Evolutionary conservation across 2,113 vertebrate species (phyloP).

Genomic region (Dendrocopos noguchii): DNA sequence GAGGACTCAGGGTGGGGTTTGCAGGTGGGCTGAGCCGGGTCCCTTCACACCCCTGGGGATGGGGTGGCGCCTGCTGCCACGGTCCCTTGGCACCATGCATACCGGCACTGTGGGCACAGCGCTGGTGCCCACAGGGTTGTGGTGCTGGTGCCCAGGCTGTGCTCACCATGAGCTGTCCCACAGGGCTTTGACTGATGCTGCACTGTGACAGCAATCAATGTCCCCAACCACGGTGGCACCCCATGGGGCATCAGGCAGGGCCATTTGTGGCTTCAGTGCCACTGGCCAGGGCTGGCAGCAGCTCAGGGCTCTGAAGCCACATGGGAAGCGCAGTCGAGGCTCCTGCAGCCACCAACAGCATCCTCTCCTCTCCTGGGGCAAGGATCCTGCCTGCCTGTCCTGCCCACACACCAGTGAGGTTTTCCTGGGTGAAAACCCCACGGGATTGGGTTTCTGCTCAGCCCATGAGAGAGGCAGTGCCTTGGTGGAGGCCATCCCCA

Average conservation of each 20-base stretch:
- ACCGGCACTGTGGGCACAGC: fast-evolving
- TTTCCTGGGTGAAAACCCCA: neutral
- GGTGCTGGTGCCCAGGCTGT: neutral
- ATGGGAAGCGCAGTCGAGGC: neutral
- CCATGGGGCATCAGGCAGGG: neutral
- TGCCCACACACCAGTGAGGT: neutral
- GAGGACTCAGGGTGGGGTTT: neutral
- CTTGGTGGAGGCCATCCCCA: neutral
- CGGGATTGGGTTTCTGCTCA: neutral
- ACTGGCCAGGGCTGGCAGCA: neutral
- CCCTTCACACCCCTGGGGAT: fast-evolving
- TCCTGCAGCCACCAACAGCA: neutral
- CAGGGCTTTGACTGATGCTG: neutral
- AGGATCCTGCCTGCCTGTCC: neutral
- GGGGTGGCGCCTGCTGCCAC: fast-evolving
- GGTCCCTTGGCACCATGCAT: fast-evolving
- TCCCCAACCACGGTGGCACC: neutral
- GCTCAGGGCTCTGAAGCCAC: neutral
- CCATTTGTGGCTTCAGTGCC: neutral
- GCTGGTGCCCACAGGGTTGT: neutral
- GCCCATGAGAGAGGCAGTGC: neutral
- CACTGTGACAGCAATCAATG: neutral
- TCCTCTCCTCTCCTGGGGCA: neutral
- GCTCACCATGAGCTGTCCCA: neutral
- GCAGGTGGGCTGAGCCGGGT: neutral